Conservation (phyloP, 2,797 vertebrate genomes). For the Chaetophractus vellerosus region DNA sequence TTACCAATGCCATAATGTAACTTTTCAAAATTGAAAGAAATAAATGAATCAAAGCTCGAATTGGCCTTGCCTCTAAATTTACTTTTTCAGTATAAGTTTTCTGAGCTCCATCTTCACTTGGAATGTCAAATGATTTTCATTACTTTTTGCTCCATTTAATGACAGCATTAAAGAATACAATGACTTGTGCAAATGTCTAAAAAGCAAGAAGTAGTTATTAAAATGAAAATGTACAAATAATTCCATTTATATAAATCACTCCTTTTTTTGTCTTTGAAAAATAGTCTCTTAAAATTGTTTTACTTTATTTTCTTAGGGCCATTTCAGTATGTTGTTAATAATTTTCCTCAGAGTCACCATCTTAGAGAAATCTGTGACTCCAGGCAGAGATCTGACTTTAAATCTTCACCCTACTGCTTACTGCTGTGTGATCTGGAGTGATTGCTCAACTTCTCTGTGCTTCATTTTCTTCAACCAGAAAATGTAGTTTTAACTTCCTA, state of each 20-base stretch:
- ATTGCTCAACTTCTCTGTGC: not conserved
- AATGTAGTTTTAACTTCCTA: not conserved
- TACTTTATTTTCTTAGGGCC: not conserved
- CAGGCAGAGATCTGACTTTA: not conserved
- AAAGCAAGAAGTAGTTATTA: not conserved
- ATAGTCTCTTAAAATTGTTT: not conserved
- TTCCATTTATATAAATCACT: not conserved
- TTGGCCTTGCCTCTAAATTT: not conserved
- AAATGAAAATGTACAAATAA: slow-evolving; percentile 29
- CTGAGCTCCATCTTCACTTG: not conserved
- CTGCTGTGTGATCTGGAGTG: not conserved
- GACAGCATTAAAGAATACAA: not conserved
- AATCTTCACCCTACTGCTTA: not conserved
- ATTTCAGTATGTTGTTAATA: not conserved
- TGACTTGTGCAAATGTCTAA: not conserved
- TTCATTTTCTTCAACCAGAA: slow-evolving; percentile 44
- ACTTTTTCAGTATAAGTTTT: not conserved
- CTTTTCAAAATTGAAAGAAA: slow-evolving; percentile 53
- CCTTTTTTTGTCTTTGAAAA: not conserved
- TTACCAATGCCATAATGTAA: slow-evolving; percentile 17
- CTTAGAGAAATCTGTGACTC: not conserved
- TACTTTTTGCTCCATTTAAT: not conserved
- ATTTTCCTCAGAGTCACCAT: slow-evolving; percentile 5
- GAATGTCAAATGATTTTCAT: not conserved
- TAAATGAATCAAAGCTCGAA: not conserved